Base-by-base conservation (phyloP, 1,140 invertebrate genomes). In the Nephotettix cincticeps region DNA sequence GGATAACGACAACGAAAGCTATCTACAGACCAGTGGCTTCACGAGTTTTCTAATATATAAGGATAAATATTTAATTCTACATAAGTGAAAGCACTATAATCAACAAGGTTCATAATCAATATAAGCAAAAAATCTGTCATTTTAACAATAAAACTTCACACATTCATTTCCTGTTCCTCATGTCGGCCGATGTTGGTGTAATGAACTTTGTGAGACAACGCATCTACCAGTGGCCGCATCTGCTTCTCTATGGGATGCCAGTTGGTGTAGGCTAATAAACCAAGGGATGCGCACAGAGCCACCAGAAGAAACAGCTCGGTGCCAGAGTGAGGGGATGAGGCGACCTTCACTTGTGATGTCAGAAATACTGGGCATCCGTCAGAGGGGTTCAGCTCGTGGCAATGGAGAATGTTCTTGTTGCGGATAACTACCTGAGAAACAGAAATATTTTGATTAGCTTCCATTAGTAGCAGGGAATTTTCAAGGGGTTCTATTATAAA, bases 201-300 rank as follows among this genome's bases (percentile, higher is more conserved):
- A 71, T 91, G 88, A 21, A 91, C 89, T 77, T 90, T 89, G 78
- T 88, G 86, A 30, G 88, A 84, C 36, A 90, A 84, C 70, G 85
- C 86, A 70, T 89, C 86, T 61, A 91, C 80, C 36, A 90, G 82
- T 0, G 90, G 89, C n/a, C 79, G 83, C 13, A 89, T 80, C 78
- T 85, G 86, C 58, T 82, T 83, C 71, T 83, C 83, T 27, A 90
- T 78, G 73, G 83, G 84, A 68, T 84, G 83, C 68, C 85, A 82
- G 75, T 87, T 88, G 17, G 89, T 78, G 73, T 90, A 91, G 13
- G 85, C 80, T 69, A 88, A 81, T 29, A 85, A 84, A 32, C 82
- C 80, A 30, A 88, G 74, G 1, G 88, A 77, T n/a, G 78, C 79
- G 19, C 86, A 75, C 30, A 89, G 79, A 61, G 88, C 78, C 36